Evolutionary conservation across 2,888 invertebrate species (phyloP).

Genomic region (Acronicta psi): DNA sequence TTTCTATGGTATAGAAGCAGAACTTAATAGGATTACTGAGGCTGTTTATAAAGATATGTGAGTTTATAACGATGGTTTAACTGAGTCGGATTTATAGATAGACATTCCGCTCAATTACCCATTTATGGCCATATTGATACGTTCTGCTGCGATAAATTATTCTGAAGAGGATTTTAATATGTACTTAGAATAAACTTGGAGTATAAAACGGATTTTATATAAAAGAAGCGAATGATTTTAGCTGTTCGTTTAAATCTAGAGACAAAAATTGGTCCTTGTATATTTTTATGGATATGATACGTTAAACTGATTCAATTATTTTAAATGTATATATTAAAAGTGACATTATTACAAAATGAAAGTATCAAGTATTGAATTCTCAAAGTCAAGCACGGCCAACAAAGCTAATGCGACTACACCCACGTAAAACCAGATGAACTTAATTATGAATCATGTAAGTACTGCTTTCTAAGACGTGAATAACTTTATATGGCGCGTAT

Average conservation of each 20-base stretch:
- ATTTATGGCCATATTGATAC: constrained; percentile 18
- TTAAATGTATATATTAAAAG: no score
- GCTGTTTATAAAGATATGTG: constrained; percentile 5
- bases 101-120: constrained; percentile 23
- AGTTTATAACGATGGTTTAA: constrained; percentile 31
- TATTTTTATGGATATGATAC: no score
- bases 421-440: constrained; percentile 52
- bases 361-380: constrained; percentile 31
- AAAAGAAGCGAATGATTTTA: no score
- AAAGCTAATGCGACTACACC: constrained; percentile 27
- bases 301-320: no score
- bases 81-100: constrained; percentile 35
- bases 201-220: constrained; percentile 3
- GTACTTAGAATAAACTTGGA: neutral
- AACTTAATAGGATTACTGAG: constrained; percentile 26
- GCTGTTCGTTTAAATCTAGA: no score
- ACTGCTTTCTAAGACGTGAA: constrained; percentile 60
- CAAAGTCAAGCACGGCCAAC: constrained; percentile 37
- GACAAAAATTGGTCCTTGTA: no score
- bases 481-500: constrained; percentile 64
- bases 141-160: no score
- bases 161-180: neutral
- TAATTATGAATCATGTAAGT: constrained; percentile 51
- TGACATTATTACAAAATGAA: constrained; percentile 13
- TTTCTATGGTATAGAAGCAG: constrained; percentile 16